phyloP scores from a whole-genome alignment of 2,888 invertebrate genomes.

The Tricholauxania praeusta region DNA sequence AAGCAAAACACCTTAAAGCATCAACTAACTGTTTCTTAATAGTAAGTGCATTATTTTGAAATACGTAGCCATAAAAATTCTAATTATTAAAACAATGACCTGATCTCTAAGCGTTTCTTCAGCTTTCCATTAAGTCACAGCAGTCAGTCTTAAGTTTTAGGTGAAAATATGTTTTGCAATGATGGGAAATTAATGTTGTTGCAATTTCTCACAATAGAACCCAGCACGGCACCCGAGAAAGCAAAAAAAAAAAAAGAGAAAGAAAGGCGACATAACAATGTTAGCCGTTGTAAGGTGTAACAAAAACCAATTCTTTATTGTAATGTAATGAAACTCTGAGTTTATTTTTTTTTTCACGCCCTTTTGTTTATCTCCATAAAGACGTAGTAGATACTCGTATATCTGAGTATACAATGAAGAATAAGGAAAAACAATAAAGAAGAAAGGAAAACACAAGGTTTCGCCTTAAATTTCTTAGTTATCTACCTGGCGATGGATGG shows the following conservation, averaged over 20 bases:
- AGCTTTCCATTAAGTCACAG: constrained; percentile 61
- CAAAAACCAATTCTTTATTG: constrained; percentile 19
- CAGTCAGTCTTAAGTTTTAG: constrained; percentile 42
- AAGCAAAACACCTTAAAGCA: background rate
- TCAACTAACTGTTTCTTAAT: background rate
- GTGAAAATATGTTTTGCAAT: constrained; percentile 38
- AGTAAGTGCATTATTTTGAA: background rate
- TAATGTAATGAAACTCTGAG: constrained; percentile 14
- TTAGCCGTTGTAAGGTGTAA: constrained; percentile 26
- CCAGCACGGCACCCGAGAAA: constrained; percentile 43
- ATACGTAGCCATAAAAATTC: background rate
- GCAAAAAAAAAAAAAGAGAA: background rate
- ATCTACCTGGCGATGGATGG: constrained; percentile 8
- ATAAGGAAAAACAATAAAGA: background rate
- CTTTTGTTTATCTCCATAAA: constrained; percentile 21
- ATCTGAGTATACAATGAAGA: background rate
- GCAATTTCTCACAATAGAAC: constrained; percentile 47
- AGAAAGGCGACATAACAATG: background rate
- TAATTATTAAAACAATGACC: background rate
- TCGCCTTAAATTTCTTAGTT: background rate
- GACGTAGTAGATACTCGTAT: background rate
- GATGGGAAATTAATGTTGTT: constrained; percentile 51
- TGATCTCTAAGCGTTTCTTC: constrained; percentile 52
- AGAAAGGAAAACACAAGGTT: background rate
- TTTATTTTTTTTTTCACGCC: constrained; percentile 28